A percentile compares a stretch with the other conserved stretches of the same genome.
phyloP scores from a whole-genome alignment of 2,888 invertebrate genomes.

The Rhodophaea formosa region DNA sequence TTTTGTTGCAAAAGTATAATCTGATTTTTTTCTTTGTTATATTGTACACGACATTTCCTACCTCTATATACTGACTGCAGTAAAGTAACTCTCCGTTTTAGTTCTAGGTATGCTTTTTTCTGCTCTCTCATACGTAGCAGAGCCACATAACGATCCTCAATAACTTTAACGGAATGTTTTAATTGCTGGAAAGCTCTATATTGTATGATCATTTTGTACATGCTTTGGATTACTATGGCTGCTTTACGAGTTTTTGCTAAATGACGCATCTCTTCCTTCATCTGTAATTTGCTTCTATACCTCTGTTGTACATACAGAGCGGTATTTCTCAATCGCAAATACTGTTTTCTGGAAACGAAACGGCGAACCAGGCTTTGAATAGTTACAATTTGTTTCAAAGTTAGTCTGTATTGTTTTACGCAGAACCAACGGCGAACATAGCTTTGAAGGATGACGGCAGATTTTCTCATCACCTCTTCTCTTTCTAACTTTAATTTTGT shows the following conservation, averaged over 20 bases:
- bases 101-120: conserved; percentile 43
- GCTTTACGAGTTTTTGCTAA: conserved; percentile 41
- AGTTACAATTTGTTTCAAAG: conserved; percentile 42
- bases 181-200: conserved; percentile 33
- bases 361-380: conserved; percentile 54
- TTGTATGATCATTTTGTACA: conserved; percentile 50
- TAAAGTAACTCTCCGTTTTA: conserved; percentile 47
- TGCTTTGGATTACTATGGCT: conserved; percentile 55
- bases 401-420: conserved; percentile 42
- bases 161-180: conserved; percentile 40
- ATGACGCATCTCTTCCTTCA: conserved; percentile 53
- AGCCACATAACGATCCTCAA: conserved; percentile 43
- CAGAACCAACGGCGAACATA: conserved; percentile 58
- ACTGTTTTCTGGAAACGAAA: conserved; percentile 49
- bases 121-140: conserved; percentile 50
- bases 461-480: conserved; percentile 42
- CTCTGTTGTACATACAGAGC: conserved; percentile 55
- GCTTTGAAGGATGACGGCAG: conserved; percentile 54
- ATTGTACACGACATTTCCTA: conserved; percentile 55
- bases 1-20: conserved; percentile 69
- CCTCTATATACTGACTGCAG: conserved; percentile 72
- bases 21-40: conserved; percentile 41
- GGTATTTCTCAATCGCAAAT: conserved; percentile 43
- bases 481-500: conserved; percentile 42
- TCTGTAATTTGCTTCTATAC: conserved; percentile 60